These are phyloP conservation scores for Apamea anceps DNA, from an alignment of 2,888 invertebrate species.

Conservation along the genomic window DNA sequence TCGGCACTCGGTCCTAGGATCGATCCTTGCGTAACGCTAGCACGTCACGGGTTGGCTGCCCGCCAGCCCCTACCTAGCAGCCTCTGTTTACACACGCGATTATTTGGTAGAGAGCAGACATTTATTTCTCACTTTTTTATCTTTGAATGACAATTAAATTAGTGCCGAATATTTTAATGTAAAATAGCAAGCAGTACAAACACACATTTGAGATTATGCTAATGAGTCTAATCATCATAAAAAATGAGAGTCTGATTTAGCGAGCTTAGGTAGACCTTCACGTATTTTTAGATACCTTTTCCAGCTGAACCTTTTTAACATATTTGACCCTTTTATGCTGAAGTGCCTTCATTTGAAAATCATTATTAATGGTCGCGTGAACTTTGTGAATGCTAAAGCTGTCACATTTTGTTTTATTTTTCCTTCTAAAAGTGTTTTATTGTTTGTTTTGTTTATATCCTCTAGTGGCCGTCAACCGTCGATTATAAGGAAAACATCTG, in stretches of 20 bases:
- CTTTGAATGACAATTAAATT: background rate
- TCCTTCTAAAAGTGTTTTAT: constrained; percentile 14
- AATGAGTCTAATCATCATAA: constrained; percentile 39
- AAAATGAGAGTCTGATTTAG: constrained; percentile 28
- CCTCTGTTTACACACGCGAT: constrained; percentile 60
- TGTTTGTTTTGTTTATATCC: constrained; percentile 22
- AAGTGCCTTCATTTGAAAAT: constrained; percentile 40
- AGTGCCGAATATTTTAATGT: background rate
- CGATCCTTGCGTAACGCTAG: constrained; percentile 70
- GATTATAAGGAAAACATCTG: background rate
- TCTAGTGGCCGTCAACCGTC: constrained; percentile 13
- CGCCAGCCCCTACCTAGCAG: constrained; percentile 71
- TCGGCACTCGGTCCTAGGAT: constrained; percentile 64
- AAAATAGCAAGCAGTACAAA: background rate
- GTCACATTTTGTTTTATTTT: constrained; percentile 20
- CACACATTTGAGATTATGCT: constrained; percentile 13
- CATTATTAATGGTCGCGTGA: constrained; percentile 37
- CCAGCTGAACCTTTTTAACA: constrained; percentile 54
- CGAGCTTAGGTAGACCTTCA: constrained; percentile 3
- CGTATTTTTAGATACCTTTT: constrained; percentile 48
- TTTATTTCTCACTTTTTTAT: constrained; percentile 16
- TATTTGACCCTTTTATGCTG: constrained; percentile 57
- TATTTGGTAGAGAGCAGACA: constrained; percentile 37
- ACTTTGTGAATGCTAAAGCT: constrained; percentile 23
- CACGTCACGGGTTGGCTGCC: constrained; percentile 73